A percentile compares a stretch with the other conserved stretches of the same genome.
Conservation (phyloP, 2,797 vertebrate species). For the Sebastes itinus region DNA sequence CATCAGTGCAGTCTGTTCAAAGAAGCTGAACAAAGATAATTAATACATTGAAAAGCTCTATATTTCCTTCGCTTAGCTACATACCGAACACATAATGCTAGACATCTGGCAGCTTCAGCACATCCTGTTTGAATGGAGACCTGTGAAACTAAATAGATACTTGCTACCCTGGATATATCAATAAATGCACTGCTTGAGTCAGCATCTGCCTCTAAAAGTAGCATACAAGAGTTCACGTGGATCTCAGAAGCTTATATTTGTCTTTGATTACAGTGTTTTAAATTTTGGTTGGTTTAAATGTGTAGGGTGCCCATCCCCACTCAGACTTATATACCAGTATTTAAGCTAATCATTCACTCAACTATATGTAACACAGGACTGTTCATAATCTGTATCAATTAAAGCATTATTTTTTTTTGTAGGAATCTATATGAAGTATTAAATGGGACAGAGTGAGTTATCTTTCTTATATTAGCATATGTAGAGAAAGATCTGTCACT, state of each 20-base stretch:
- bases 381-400: slow-evolving; percentile 30
- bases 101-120: slow-evolving; percentile 34
- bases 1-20: not conserved
- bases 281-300: slow-evolving; percentile 9
- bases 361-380: slow-evolving; percentile 24
- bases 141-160: slow-evolving; percentile 23
- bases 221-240: slow-evolving; percentile 13
- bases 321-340: slow-evolving; percentile 40
- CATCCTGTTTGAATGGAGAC: slow-evolving; percentile 25
- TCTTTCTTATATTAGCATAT: slow-evolving; percentile 32
- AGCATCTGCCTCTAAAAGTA: slow-evolving; percentile 32
- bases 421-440: slow-evolving; percentile 35
- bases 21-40: not conserved
- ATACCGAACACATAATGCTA: not conserved
- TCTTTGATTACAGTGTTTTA: slow-evolving; percentile 25
- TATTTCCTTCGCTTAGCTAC: slow-evolving; percentile 13
- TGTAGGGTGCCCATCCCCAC: not conserved
- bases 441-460: slow-evolving; percentile 43
- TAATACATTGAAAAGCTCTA: not conserved
- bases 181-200: slow-evolving; percentile 39
- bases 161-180: not conserved
- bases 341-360: slow-evolving; percentile 49
- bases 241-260: slow-evolving; percentile 21
- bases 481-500: slow-evolving; percentile 41
- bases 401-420: slow-evolving; percentile 30